Base-by-base conservation (phyloP, 2,797 vertebrate species). In the Gallinago solitaria region DNA sequence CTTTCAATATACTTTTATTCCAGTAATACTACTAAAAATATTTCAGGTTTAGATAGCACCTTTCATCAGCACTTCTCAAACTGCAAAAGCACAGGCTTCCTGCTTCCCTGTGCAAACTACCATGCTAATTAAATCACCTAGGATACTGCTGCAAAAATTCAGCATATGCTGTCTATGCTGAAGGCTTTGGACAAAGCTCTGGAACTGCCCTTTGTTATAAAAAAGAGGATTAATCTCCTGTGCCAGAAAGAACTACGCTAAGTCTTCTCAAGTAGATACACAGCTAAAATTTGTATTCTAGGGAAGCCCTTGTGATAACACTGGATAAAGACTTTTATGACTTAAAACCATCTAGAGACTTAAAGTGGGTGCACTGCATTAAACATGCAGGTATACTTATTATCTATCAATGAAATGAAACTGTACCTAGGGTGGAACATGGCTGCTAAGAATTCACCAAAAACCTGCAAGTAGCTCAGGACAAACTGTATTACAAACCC, bases 21-120 rank as follows among this genome's bases (percentile, higher is more conserved):
- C 51, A 88, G n/a, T 43, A 84, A 70, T 45, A 74, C 6, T 47
- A 93, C 21, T 77, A 87, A 77, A 90, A 91, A 43, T 43, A 61
- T 65, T 82, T 84, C 35, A 67, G 35, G 60, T 95, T 95, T 92
- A 70, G 48, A 79, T 24, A 93, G 94, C 93, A 96, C 92, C 95
- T 96, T 95, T 96, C 88, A 95, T 87, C 95, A 96, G 90, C 95
- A 96, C 90, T 90, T 92, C 71, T 92, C 75, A 92, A 91, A 95
- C 94, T 90, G 93, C 95, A 96, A 94, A 93, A 94, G 67, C 77
- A 93, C 8, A 39, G 75, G 50, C 64, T 50, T 94, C 30, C 57
- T 92, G 77, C 65, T 85, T 54, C 63, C 53, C 83, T 87, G 60
- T 51, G 71, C 12, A 83, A 94, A 82, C 33, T 71, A 37, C 56